Evolutionary conservation across 1,140 invertebrate species (phyloP).

Genomic region (Drosophila azteca): DNA sequence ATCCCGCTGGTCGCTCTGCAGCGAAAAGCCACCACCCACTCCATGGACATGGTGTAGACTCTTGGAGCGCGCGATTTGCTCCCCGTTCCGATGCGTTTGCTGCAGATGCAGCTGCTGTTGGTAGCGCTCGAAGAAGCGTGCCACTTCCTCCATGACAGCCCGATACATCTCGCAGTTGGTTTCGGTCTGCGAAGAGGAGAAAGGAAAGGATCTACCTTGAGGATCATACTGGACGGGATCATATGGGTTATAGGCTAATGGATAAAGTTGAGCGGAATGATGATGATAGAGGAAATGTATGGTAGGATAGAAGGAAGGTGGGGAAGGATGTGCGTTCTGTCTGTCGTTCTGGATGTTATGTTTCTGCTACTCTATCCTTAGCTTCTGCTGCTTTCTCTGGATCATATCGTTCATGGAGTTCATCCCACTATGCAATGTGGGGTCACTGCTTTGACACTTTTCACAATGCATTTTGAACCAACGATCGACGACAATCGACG

Average conservation of each 20-base stretch:
- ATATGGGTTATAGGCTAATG: background rate
- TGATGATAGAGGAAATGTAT: too few species aligned
- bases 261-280: too few species aligned
- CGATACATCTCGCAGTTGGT: conserved; percentile 91
- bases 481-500: too few species aligned
- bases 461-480: conserved; percentile 31
- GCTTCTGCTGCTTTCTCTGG: too few species aligned
- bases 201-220: background rate
- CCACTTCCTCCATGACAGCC: conserved; percentile 90
- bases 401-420: too few species aligned
- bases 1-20: conserved; percentile 53
- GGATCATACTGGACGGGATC: background rate
- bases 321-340: too few species aligned
- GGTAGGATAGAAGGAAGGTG: background rate
- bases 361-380: too few species aligned
- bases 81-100: conserved; percentile 42
- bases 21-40: conserved; percentile 39
- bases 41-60: conserved; percentile 85
- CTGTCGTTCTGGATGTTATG: too few species aligned
- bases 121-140: conserved; percentile 89
- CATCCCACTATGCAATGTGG: conserved; percentile 19
- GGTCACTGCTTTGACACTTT: conserved; percentile 44
- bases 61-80: conserved; percentile 83
- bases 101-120: conserved; percentile 65
- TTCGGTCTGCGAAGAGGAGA: conserved; percentile 86